Evolutionary conservation across 2,797 vertebrate genomes (phyloP).

Genomic region (Pseudochaenichthys georgianus): DNA sequence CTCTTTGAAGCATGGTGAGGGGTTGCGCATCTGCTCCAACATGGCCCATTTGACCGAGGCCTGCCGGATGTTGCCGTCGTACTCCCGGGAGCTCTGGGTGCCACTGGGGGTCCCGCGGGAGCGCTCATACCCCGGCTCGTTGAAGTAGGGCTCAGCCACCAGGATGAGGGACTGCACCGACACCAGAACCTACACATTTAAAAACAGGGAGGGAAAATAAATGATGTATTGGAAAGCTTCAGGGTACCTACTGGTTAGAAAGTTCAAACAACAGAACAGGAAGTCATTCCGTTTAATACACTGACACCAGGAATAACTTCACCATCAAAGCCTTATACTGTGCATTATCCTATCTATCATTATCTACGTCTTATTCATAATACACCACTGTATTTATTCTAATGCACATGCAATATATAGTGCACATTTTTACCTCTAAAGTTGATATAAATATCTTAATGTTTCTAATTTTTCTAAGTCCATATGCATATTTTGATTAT

Average conservation of each 20-base stretch:
- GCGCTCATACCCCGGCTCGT: constrained; percentile 97
- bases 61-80: constrained; percentile 98
- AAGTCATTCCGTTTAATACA: no score
- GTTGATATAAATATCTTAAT: no score
- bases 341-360: no score
- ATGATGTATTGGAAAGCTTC: background rate
- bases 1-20: constrained; percentile 98
- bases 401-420: no score
- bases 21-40: constrained; percentile 98
- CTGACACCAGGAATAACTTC: no score
- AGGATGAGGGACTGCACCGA: constrained; percentile 98
- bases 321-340: no score
- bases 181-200: constrained; percentile 90
- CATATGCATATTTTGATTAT: no score
- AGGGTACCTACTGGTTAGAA: background rate
- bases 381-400: no score
- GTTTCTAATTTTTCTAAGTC: no score
- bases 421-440: no score
- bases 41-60: constrained; percentile 99
- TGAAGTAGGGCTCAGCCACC: constrained; percentile 98
- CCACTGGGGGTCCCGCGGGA: constrained; percentile 97
- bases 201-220: background rate
- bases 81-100: constrained; percentile 98
- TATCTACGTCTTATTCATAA: no score
- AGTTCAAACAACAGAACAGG: no score